phyloP scores from a whole-genome alignment of 2,113 vertebrate genomes.

The Oenanthe melanoleuca region DNA sequence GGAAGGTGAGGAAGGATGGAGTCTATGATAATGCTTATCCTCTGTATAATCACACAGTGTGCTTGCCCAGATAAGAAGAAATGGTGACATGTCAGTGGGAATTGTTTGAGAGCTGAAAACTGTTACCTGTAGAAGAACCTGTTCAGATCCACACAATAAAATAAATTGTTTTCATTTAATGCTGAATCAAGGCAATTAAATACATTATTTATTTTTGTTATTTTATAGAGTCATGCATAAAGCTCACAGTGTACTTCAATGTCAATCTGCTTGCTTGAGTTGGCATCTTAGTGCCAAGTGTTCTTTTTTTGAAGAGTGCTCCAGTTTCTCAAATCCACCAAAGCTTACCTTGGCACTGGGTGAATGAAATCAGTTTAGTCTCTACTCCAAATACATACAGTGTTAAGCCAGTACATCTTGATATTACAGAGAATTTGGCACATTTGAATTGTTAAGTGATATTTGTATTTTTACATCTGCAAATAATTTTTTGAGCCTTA shows the following conservation, averaged over 20 bases:
- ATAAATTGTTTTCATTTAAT: neutral
- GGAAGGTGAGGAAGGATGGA: neutral
- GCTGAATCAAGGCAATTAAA: neutral
- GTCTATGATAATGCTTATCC: neutral
- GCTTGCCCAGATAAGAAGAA: neutral
- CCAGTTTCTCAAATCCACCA: neutral
- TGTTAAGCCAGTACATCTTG: neutral
- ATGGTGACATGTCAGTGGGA: neutral
- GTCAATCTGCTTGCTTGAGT: neutral
- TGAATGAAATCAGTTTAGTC: slow-evolving; percentile 19
- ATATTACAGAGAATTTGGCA: neutral
- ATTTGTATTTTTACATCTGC: neutral
- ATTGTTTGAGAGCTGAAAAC: neutral
- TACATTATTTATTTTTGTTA: neutral
- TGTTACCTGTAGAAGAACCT: neutral
- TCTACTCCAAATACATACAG: neutral
- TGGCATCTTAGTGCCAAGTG: neutral
- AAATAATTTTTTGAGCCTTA: neutral
- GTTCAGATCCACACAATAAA: neutral
- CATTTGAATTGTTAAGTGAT: neutral
- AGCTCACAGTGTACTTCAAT: neutral
- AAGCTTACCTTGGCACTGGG: neutral
- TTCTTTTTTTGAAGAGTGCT: slow-evolving; percentile 18
- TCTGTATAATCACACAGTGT: neutral
- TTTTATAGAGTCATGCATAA: neutral